Conservation (phyloP, 2,888 invertebrate species). For the Melanostoma mellinum region DNA sequence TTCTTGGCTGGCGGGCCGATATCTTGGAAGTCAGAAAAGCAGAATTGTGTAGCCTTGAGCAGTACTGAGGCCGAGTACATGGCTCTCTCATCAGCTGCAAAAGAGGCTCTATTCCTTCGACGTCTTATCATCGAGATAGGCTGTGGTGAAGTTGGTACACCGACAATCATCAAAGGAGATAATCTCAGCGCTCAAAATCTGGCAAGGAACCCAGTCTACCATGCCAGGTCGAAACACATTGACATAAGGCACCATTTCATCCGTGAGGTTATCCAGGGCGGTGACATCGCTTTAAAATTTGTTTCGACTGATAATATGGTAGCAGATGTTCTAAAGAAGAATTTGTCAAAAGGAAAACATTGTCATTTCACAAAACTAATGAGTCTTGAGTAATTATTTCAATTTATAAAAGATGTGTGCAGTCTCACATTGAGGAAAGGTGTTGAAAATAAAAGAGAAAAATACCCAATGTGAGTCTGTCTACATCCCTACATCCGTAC, state of each 20-base stretch:
- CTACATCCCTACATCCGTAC: too few species aligned
- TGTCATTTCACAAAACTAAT: constrained; percentile 12
- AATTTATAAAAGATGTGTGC: neutral
- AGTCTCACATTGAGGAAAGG: constrained; percentile 24
- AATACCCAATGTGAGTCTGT: too few species aligned
- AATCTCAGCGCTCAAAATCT: constrained; percentile 37
- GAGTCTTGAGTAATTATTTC: constrained; percentile 1
- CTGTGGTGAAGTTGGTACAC: constrained; percentile 9
- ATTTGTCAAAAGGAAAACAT: constrained; percentile 20
- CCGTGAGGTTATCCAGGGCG: constrained; percentile 38
- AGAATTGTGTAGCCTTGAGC: neutral
- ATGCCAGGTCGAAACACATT: constrained; percentile 41
- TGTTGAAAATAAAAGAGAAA: neutral
- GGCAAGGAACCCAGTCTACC: constrained; percentile 43
- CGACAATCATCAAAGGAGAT: neutral
- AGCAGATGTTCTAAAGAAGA: constrained; percentile 41
- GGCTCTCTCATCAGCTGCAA: neutral
- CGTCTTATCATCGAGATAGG: neutral
- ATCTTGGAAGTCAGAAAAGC: neutral
- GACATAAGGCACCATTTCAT: constrained; percentile 33
- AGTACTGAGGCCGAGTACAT: too few species aligned
- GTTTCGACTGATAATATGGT: constrained; percentile 32
- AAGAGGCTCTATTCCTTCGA: constrained; percentile 24
- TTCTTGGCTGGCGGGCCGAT: constrained; percentile 1
- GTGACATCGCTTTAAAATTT: constrained; percentile 35